Evolutionary conservation across 92 coral and sea anemone genomes (phyloP), one percentile per base, ranked within the genome.

Genomic region (Siderastrea siderea): DNA sequence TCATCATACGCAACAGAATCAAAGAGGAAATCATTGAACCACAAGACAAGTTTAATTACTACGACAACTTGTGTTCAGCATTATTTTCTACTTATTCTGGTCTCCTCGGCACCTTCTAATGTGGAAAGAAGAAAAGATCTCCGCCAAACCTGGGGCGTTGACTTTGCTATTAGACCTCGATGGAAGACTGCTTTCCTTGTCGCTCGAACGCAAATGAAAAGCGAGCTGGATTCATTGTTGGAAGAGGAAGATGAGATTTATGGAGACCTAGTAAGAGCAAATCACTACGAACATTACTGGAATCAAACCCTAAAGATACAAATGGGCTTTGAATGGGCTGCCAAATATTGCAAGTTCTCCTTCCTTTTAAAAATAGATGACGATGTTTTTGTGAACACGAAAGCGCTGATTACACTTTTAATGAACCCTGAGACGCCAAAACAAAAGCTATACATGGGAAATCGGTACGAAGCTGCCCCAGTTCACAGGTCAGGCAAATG

Each of bases 291-390:
- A 9, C 44, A 54, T 15, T 81, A 68, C 67, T 43, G 77, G 69
- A 70, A 82, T 5, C 67, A 68, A 43, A 71, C 69, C 0, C 58
- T 16, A 3, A 82, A 82, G 46, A 45, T 70, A 44, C 86, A 82
- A 59, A 46, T 58, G 77, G 86, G 68, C 19, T 82, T 69, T 16
- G 62, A 80, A 51, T 80, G 82, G 82, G 82, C 82, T 13, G 8
- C 45, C 14, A 78, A 44, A 3, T 78, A 78, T 19, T 78, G 38
- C 38, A 26, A 26, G 38, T 26, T 26, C 38, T 26, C 38, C 38
- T 26, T 26, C 38, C 38, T 26, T 26, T 26, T 26, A 26, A 26
- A 26, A 63, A 16, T 54, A 59, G 82, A 78, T 54, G 82, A 78
- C 44, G 38, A 26, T 26, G 38, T 26, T 26, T 26, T 26, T 0